Base-by-base conservation (phyloP, 2,113 vertebrate species). In the Rhizomys pruinosus region DNA sequence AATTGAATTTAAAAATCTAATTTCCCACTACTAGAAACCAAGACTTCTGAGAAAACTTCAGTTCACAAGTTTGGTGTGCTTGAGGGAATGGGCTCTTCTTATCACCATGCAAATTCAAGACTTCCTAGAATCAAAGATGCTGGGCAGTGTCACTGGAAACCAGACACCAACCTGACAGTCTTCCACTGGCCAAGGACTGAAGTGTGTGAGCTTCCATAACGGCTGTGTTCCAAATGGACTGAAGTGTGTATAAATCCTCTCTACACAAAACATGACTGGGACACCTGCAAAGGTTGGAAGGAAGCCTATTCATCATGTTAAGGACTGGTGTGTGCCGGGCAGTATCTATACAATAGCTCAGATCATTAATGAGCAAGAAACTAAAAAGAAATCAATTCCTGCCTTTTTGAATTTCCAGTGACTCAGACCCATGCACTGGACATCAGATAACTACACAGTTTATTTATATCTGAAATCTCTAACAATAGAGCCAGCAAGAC, bases 381-480 rank as follows among this genome's bases (percentile, higher is more conserved):
- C 2, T 52, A 52, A 4, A 27, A 20, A 7, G 64, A 39, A 42
- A 23, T 0, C 22, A 15, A 25, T 10, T 0, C 1, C 0, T 7
- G 17, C 22, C 73, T 32, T 39, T 61, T 3, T 1, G 12, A 52
- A 37, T 3, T 5, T 23, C 23, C 23, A 29, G 7, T 1, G 16
- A 59, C n/a, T 63, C 13, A 8, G 34, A 8, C 7, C 0, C 1
- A 4, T 22, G 3, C 29, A 3, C 0, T 13, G 55, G 5, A 25
- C 23, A 3, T 15, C 10, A 4, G 3, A n/a, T n/a, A n/a, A n/a
- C n/a, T n/a, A n/a, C n/a, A n/a, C n/a, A 52, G 47, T 52, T 52
- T 52, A 52, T 52, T 52, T 5, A 2, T 8, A 47, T 55, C 25
- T 42, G 92, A 59, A 80, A 11, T 37, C 29, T 44, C 9, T 23